A percentile compares a stretch with the other conserved stretches of the same genome.
Evolutionary conservation across 2,888 invertebrate genomes (phyloP).

Genomic region (Philaethria dido): DNA sequence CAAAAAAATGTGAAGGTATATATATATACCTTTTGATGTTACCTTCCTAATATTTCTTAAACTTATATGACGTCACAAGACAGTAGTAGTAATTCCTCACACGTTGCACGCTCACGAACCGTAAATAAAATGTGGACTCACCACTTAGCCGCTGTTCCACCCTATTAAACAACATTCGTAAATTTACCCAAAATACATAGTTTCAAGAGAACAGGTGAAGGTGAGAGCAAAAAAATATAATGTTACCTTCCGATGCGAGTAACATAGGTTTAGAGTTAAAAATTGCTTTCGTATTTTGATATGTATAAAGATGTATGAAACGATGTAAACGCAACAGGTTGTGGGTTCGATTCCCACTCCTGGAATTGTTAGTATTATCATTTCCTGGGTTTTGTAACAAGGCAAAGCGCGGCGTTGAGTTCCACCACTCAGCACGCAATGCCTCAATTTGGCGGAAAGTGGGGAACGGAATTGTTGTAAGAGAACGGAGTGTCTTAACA

Average conservation of each 20-base stretch:
- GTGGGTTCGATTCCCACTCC: no score
- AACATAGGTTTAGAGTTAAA: background rate
- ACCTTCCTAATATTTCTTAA: background rate
- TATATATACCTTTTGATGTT: background rate
- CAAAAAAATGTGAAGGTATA: background rate
- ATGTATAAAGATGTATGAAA: background rate
- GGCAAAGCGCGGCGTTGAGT: no score
- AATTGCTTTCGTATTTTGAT: background rate
- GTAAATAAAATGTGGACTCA: slow-evolving; percentile 63
- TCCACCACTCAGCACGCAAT: no score
- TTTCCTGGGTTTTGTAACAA: no score
- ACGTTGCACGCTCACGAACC: slow-evolving; percentile 45
- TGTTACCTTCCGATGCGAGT: background rate
- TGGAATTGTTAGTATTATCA: no score
- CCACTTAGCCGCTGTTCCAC: slow-evolving; percentile 59
- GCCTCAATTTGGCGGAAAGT: no score
- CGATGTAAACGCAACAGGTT: no score
- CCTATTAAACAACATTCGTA: slow-evolving; percentile 54
- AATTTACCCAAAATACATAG: slow-evolving; percentile 32
- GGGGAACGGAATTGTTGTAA: no score
- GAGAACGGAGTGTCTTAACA: no score
- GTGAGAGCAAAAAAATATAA: background rate
- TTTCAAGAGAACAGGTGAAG: slow-evolving; percentile 8
- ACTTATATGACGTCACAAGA: slow-evolving; percentile 21
- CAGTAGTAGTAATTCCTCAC: slow-evolving; percentile 36